Evolutionary conservation across 2,888 invertebrate species (phyloP), one percentile per base, ranked within the genome.

Genomic region (Exephanes ischioxanthus): DNA sequence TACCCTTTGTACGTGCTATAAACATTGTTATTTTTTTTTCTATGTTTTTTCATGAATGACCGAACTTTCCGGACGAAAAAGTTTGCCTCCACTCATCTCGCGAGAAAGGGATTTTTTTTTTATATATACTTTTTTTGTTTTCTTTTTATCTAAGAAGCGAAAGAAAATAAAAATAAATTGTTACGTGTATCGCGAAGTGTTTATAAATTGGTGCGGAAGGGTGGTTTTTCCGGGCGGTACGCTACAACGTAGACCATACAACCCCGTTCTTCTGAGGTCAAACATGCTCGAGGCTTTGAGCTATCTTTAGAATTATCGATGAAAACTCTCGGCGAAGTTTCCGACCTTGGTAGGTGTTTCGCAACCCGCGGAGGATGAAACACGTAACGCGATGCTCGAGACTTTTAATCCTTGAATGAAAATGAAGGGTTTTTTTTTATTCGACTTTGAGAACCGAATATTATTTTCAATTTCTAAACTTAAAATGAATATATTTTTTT

Each of bases 231-330:
- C 58, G 22, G 45, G 53, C 45, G 55, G n/a, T 14, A 76, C 16
- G 63, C 58, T 26, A 51, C 63, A 19, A 0, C 16, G 51, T 9
- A 22, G 63, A 30, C 53, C 19, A 55, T 55, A n/a, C 30, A 16
- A 16, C 22, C 16, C 30, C 3, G 14, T 33, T 53, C 19, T 33
- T 55, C 55, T 63, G 37, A 79, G 70, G 61, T 79, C 16, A 51
- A 71, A 79, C 45, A 26, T 16, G 14, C 68, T 30, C 30, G 48
- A 51, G 9, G 63, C 75, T 82, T 81, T 76, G 71, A 71, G 79
- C 84, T 85, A 85, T 82, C 79, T 85, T 85, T 85, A 71, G 79
- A 85, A 76, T 82, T 79, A 85, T 82, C 85, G 85, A 82, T 58
- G 45, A 79, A 45, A 73, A 77, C 72, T 68, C 67, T 77, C 58